Evolutionary conservation across 2,113 vertebrate species (phyloP).

Genomic region (Xerus inauris): DNA sequence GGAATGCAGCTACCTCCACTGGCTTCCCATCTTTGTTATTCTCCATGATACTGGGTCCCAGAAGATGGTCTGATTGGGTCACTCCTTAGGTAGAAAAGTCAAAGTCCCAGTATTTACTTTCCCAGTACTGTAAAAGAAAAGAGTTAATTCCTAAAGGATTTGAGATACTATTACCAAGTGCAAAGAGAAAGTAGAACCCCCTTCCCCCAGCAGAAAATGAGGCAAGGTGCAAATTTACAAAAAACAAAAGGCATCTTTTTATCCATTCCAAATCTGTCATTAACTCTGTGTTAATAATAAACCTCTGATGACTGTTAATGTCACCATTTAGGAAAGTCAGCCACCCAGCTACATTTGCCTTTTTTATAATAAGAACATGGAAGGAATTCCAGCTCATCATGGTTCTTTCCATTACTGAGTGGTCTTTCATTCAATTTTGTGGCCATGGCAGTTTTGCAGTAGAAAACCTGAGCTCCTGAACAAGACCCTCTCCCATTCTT

Average conservation of each 20-base stretch:
- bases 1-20: not conserved
- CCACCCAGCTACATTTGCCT: not conserved
- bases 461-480: not conserved
- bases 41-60: not conserved
- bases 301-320: not conserved
- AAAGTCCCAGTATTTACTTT: not conserved
- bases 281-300: not conserved
- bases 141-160: not conserved
- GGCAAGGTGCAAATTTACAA: not conserved
- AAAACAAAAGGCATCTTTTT: not conserved
- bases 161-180: not conserved
- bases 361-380: not conserved
- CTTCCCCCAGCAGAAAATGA: not conserved
- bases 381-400: not conserved
- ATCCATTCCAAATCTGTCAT: not conserved
- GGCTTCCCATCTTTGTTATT: not conserved
- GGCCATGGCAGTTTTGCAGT: not conserved
- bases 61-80: not conserved
- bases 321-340: not conserved
- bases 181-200: not conserved
- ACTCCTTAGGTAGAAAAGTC: not conserved
- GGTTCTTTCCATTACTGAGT: not conserved
- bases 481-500: not conserved
- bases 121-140: not conserved
- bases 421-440: not conserved